phyloP scores from a whole-genome alignment of 2,888 invertebrate species.

The Drosophila incognita region DNA sequence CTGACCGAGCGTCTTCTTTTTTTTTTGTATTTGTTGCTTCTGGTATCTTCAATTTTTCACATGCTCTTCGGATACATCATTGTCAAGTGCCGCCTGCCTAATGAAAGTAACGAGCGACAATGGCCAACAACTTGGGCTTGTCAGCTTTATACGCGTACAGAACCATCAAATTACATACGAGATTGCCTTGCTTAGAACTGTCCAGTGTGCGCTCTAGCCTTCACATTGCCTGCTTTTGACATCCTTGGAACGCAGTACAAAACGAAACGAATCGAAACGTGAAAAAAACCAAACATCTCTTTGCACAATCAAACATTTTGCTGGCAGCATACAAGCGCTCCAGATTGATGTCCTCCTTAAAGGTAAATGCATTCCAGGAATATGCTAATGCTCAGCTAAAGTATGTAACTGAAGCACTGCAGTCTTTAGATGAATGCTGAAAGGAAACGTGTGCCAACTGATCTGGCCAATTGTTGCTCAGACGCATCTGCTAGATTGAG shows the following conservation, averaged over 20 bases:
- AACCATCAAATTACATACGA: constrained; percentile 51
- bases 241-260: constrained; percentile 28
- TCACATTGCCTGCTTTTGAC: constrained; percentile 22
- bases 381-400: constrained; percentile 47
- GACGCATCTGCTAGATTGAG: not conserved
- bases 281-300: constrained; percentile 3
- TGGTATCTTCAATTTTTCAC: constrained; percentile 74
- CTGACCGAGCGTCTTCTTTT: constrained; percentile 52
- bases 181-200: constrained; percentile 29
- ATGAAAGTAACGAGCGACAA: constrained; percentile 76
- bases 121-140: constrained; percentile 58
- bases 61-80: constrained; percentile 81
- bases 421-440: constrained; percentile 1
- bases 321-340: constrained; percentile 31
- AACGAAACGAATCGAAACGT: constrained; percentile 1
- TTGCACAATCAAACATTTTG: constrained; percentile 34
- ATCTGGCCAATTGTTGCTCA: not conserved
- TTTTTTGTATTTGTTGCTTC: constrained; percentile 34
- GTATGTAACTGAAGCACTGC: not conserved
- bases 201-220: constrained; percentile 15
- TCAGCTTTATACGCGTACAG: constrained; percentile 46
- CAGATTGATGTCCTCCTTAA: constrained; percentile 56
- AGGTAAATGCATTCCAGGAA: constrained; percentile 49
- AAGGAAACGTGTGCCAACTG: constrained; percentile 15
- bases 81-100: constrained; percentile 75